Evolutionary conservation across 2,113 vertebrate genomes (phyloP).

Genomic region (Ammodytes dubius): DNA sequence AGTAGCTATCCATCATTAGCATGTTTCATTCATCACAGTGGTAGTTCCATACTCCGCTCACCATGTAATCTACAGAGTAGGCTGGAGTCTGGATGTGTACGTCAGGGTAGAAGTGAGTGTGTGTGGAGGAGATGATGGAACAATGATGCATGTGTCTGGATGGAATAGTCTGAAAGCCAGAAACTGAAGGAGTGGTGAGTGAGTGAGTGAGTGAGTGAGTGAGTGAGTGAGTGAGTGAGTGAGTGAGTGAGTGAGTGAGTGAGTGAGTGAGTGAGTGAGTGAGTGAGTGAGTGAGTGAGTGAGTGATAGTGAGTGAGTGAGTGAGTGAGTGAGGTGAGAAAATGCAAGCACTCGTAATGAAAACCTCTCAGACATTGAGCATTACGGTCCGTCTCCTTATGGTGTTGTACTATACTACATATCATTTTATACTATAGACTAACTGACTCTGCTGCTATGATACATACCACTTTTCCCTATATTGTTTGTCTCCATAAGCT

Average conservation of each 20-base stretch:
- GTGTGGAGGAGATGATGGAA: constrained; percentile 72
- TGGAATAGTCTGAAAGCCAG: constrained; percentile 59
- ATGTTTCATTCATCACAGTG: constrained; percentile 76
- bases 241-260: too few relatives aligned
- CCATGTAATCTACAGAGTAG: constrained; percentile 14
- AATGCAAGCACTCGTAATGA: too few relatives aligned
- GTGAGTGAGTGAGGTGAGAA: too few relatives aligned
- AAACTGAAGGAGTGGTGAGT: background rate
- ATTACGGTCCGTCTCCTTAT: too few relatives aligned
- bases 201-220: background rate
- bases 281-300: too few relatives aligned
- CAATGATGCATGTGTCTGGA: constrained; percentile 70
- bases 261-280: constrained; percentile 44
- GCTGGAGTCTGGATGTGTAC: constrained; percentile 27
- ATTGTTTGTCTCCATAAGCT: too few relatives aligned
- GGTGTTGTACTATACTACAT: too few relatives aligned
- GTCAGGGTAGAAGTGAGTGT: background rate
- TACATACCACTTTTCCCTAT: too few relatives aligned
- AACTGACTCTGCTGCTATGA: too few relatives aligned
- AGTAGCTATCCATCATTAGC: constrained; percentile 79
- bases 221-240: background rate
- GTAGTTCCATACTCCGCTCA: constrained; percentile 53
- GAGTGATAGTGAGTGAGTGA: background rate
- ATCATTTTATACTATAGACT: too few relatives aligned
- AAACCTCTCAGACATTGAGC: too few relatives aligned